Evolutionary conservation across 2,113 vertebrate genomes (phyloP).

Genomic region (Lota lota): DNA sequence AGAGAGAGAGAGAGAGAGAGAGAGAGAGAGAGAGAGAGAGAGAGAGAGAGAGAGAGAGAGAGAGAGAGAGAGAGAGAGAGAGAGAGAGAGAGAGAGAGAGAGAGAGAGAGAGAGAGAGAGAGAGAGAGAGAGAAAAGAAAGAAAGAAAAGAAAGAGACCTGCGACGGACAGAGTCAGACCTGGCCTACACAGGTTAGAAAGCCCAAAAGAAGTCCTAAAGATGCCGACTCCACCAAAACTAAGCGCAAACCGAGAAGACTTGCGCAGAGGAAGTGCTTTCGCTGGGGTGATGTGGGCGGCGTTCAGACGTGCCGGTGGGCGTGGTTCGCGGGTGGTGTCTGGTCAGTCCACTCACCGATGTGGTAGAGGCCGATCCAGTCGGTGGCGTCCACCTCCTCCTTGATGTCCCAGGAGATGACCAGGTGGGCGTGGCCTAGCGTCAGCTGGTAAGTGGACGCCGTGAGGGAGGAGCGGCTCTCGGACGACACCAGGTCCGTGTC

Average conservation of each 20-base stretch:
- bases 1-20: too few relatives aligned
- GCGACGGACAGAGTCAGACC: too few relatives aligned
- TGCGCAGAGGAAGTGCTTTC: too few relatives aligned
- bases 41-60: not conserved
- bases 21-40: not conserved
- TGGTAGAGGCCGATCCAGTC: slow-evolving; percentile 98
- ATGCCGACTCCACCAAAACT: too few relatives aligned
- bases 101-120: not conserved
- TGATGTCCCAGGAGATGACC: slow-evolving; percentile 99
- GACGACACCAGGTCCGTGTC: slow-evolving; percentile 96
- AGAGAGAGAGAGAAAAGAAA: not conserved
- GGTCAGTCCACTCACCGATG: slow-evolving; percentile 81
- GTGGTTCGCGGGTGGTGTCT: not conserved
- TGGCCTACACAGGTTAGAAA: too few relatives aligned
- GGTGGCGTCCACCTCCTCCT: slow-evolving; percentile 96
- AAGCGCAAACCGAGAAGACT: too few relatives aligned
- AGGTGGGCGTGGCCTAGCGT: slow-evolving; percentile 88
- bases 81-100: not conserved
- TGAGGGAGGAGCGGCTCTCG: slow-evolving; percentile 92
- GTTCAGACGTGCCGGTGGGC: too few relatives aligned
- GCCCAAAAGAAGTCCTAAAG: too few relatives aligned
- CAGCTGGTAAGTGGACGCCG: slow-evolving; percentile 90
- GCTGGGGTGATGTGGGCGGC: too few relatives aligned
- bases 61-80: not conserved
- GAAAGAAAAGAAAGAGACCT: too few relatives aligned